Evolutionary conservation across 2,113 vertebrate genomes (phyloP).

Genomic region (Jaculus jaculus): DNA sequence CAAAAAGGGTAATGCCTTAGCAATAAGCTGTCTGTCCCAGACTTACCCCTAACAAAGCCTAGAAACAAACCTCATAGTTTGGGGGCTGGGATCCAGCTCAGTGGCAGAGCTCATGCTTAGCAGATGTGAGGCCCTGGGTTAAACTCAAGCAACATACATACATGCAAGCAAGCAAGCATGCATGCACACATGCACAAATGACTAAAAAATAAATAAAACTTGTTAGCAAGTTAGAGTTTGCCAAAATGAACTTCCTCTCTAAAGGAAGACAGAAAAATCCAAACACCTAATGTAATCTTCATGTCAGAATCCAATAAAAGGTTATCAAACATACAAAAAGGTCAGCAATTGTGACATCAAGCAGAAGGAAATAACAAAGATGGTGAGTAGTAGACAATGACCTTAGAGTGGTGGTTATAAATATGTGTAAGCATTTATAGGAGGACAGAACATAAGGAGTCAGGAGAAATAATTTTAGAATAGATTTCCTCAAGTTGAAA

Average conservation of each 20-base stretch:
- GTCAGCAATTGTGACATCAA: background rate
- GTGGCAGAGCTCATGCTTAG: background rate
- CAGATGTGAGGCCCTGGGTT: background rate
- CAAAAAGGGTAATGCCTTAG: background rate
- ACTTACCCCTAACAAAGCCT: background rate
- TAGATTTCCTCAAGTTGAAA: conserved; percentile 19
- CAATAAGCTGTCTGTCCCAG: background rate
- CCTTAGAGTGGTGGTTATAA: background rate
- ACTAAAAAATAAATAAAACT: background rate
- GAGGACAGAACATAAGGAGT: background rate
- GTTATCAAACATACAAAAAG: background rate
- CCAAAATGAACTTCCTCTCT: conserved; percentile 25
- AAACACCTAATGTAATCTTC: background rate
- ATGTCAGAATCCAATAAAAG: background rate
- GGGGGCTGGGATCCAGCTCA: background rate
- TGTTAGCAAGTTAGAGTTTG: background rate
- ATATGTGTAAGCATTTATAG: background rate
- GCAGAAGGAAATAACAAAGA: background rate
- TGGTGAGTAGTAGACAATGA: background rate
- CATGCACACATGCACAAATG: background rate
- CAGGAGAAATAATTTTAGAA: background rate
- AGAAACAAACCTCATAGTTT: background rate
- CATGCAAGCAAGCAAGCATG: background rate
- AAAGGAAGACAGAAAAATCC: background rate
- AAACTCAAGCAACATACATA: background rate